Conservation (phyloP, 2,113 vertebrate species). For the Onychostoma macrolepis region DNA sequence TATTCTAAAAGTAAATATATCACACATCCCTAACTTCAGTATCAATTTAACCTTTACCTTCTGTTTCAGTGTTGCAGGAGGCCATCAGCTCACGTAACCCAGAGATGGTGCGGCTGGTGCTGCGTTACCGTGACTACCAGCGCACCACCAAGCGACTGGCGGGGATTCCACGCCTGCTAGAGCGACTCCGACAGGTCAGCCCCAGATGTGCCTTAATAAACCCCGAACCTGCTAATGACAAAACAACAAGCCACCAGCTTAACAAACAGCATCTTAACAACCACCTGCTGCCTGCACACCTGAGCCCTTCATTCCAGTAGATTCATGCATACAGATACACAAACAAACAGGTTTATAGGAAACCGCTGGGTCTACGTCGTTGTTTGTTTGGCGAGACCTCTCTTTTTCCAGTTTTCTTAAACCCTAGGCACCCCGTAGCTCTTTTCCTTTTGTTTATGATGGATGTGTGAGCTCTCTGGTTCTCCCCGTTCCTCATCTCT, state of each 20-base stretch:
- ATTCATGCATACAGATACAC: neutral
- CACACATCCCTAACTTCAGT: slow-evolving; percentile 33
- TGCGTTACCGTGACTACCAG: slow-evolving; percentile 96
- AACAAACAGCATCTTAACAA: slow-evolving; percentile 23
- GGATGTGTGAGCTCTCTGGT: slow-evolving; percentile 34
- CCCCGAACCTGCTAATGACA: neutral
- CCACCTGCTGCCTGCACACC: slow-evolving; percentile 8
- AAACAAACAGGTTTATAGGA: neutral
- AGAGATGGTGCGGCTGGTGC: slow-evolving; percentile 90
- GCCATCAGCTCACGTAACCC: slow-evolving; percentile 92
- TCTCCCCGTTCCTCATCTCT: slow-evolving; percentile 18
- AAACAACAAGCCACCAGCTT: slow-evolving; percentile 12
- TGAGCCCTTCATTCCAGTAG: slow-evolving; percentile 31
- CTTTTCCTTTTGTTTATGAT: slow-evolving; percentile 18
- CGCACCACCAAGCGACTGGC: slow-evolving; percentile 92
- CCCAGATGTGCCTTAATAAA: slow-evolving; percentile 11
- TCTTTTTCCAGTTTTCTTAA: neutral
- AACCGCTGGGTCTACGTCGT: neutral
- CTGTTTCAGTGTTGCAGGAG: slow-evolving; percentile 88
- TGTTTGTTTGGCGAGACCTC: neutral
- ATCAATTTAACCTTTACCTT: slow-evolving; percentile 41
- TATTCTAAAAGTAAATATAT: neutral
- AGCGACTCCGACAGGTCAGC: slow-evolving; percentile 91
- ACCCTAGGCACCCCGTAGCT: neutral
- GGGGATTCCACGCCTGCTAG: slow-evolving; percentile 90